Percentiles rank a stretch among this genome's conserved stretches.
These are phyloP conservation scores for Alviniconcha strummeri DNA, from an alignment of 2,888 invertebrate genomes.

Conservation along the genomic window DNA sequence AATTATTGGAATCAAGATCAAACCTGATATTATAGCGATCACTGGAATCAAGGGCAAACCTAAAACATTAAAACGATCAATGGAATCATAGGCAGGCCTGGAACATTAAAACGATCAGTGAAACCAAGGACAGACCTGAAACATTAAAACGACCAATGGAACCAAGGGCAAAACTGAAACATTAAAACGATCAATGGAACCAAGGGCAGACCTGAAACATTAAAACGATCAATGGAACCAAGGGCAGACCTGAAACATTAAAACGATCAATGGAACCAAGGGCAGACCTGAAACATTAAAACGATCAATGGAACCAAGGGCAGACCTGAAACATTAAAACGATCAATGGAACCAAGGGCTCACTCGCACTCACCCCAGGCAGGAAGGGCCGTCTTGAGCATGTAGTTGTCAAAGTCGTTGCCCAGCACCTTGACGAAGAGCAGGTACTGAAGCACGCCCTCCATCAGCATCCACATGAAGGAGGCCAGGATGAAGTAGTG, in stretches of 20 bases:
- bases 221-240: slow-evolving; percentile 54
- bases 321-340: slow-evolving; percentile 48
- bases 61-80: slow-evolving; percentile 43
- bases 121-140: slow-evolving; percentile 60
- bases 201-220: slow-evolving; percentile 57
- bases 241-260: slow-evolving; percentile 55
- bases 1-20: too few species aligned
- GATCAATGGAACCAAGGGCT: too few species aligned
- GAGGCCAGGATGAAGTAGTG: slow-evolving; percentile 79
- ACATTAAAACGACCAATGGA: slow-evolving; percentile 49
- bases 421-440: slow-evolving; percentile 82
- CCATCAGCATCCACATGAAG: slow-evolving; percentile 82
- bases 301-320: slow-evolving; percentile 60
- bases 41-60: slow-evolving; percentile 62
- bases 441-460: slow-evolving; percentile 81
- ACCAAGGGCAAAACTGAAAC: slow-evolving; percentile 60
- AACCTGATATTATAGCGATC: slow-evolving; percentile 39
- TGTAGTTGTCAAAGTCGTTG: slow-evolving; percentile 77
- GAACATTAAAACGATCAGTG: slow-evolving; percentile 47
- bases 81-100: slow-evolving; percentile 61
- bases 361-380: slow-evolving; percentile 78
- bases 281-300: slow-evolving; percentile 55
- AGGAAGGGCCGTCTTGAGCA: slow-evolving; percentile 79
- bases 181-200: slow-evolving; percentile 52
- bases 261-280: slow-evolving; percentile 54